Base-by-base conservation (phyloP, 2,113 vertebrate species). In the Scalopus aquaticus region DNA sequence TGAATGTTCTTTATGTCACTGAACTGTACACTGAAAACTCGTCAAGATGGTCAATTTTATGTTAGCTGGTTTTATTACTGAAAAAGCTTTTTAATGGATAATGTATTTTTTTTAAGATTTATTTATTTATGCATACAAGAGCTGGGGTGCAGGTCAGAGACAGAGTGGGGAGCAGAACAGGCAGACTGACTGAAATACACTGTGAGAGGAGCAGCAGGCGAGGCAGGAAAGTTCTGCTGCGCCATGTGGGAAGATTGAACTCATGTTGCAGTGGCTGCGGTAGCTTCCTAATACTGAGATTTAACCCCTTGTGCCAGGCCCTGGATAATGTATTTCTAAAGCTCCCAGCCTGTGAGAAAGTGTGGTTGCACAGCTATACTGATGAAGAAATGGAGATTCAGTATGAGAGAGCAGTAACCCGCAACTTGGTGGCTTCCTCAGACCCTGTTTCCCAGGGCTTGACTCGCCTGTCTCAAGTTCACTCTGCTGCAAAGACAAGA, bases 371-470 rank as follows among this genome's bases (percentile, higher is more conserved):
- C 20, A n/a, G 74, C 19, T 56, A 24, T 1, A 56, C 9, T 20
- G 54, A 67, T 17, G 64, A 90, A 69, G 49, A 79, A 72, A 44
- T 72, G 20, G 54, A 70, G 24, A 22, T 24, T 49, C 32, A 80
- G 37, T 28, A 0, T 9, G 9, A 30, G 46, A 56, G 62, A 11
- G 22, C 1, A 26, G 42, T 32, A 22, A 5, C 32, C 58, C 6
- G 4, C 6, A 19, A 28, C 30, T 30, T 20, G 39, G 30, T 9
- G 15, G 35, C 30, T 49, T 49, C 28, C 28, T 51, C 35, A 67
- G 60, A 32, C 30, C 46, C 22, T 26, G 39, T 39, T 49, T 35
- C 51, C 10, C 37, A 80, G 22, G 37, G 37, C 30, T 58, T 35
- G 37, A 80, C 37, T 28, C 15, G 4, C 32, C 19, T 13, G 0